Evolutionary conservation across 2,797 vertebrate genomes (phyloP), one percentile per base, ranked within the genome.

Genomic region (Orestias chungarensis): DNA sequence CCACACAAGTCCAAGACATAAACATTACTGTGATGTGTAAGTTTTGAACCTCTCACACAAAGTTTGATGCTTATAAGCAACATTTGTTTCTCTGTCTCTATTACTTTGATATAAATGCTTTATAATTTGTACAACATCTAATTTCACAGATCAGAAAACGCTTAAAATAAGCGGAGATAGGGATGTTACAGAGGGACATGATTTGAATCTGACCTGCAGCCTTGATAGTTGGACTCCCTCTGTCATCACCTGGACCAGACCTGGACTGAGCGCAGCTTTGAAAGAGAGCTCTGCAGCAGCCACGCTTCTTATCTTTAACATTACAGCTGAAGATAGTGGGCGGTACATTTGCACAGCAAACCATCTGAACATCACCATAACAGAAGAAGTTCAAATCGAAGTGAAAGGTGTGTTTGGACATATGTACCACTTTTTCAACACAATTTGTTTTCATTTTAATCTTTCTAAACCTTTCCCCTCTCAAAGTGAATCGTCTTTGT

Each of bases 191-290:
- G 47, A 72, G 31, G 83, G 75, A 0, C 44, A 29, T 0, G 20
- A 40, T 65, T 65, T 88, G 1, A 70, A 20, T 64, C 71, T 82
- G 31, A 82, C 9, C 79, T 73, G 43, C 29, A 31, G 33, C 18
- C 1, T 47, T n/a, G 35, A 66, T 17, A 54, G 47, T 33, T 20
- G 46, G 46, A 49, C 31, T n/a, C 42, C 27, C 7, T 11, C 3
- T 17, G 11, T 29, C 14, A 20, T 79, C 62, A 69, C 27, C 1
- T 84, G 86, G 81, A 64, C 25, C 11, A 66, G 74, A 79, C 43
- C 0, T 17, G 38, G 27, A 0, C 40, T 1, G 0, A 38, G 65
- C 54, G 35, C 33, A 68, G 40, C 0, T 18, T 20, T 70, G 23
- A 29, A 40, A 8, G 59, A 47, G 33, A 33, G 15, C 11, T 46